Conservation (phyloP, 2,888 invertebrate genomes). For the Sarcophaga variegata region DNA sequence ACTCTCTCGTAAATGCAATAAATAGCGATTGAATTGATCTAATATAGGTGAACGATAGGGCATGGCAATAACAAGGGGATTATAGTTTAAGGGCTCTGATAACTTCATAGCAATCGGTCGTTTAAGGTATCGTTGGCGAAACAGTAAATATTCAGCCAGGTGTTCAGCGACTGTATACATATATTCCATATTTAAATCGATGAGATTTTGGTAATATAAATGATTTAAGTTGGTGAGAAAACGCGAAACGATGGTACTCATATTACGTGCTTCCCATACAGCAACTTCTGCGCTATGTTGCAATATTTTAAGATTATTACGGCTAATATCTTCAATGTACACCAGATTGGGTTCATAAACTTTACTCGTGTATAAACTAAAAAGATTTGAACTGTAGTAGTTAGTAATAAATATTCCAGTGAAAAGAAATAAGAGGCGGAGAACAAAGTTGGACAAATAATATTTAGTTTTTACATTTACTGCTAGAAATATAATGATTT, state of each 20-base stretch:
- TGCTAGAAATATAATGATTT: background rate
- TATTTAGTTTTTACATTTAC: constrained; percentile 34
- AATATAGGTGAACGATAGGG: constrained; percentile 73
- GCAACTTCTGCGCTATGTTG: constrained; percentile 62
- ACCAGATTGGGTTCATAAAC: constrained; percentile 72
- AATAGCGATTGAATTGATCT: constrained; percentile 72
- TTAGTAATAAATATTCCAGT: constrained; percentile 72
- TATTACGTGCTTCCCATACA: constrained; percentile 62
- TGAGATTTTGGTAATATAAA: constrained; percentile 61
- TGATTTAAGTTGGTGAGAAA: constrained; percentile 64
- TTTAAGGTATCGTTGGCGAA: constrained; percentile 73
- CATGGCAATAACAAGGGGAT: constrained; percentile 71
- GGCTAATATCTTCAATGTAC: constrained; percentile 71
- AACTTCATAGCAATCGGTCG: constrained; percentile 71
- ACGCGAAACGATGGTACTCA: constrained; percentile 70
- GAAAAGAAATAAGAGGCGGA: constrained; percentile 67
- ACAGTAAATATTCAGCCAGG: constrained; percentile 71
- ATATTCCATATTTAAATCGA: constrained; percentile 70
- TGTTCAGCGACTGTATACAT: constrained; percentile 71
- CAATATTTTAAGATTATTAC: constrained; percentile 66
- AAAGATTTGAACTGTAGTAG: constrained; percentile 71
- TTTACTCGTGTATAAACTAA: constrained; percentile 71
- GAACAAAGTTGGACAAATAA: constrained; percentile 55
- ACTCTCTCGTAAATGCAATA: constrained; percentile 71
- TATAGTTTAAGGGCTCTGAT: constrained; percentile 69